Base-by-base conservation (phyloP, 2,888 invertebrate genomes). In the Pseudococcus viburni region DNA sequence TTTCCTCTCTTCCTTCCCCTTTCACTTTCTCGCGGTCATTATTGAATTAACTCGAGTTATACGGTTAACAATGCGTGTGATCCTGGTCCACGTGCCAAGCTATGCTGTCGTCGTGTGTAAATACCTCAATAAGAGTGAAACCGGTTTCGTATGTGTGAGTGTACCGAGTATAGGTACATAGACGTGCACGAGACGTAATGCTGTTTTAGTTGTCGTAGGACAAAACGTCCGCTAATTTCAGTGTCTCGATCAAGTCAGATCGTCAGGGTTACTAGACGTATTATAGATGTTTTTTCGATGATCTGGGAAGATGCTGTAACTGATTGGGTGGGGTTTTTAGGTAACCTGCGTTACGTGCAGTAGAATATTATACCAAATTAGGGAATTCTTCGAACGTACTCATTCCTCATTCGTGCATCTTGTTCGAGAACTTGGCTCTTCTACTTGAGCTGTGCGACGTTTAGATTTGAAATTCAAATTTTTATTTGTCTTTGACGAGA, bases 41-140 rank as follows among this genome's bases (percentile, higher is more conserved):
- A 64, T 22, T 64, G 9, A 64, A 64, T 64, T 64, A 64, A 64
- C 64, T 22, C 64, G 22, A 64, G 64, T 42, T 42, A 42, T 64
- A 22, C 64, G 64, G 64, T 64, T 64, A 64, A 64, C 64, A 64
- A 22, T 64, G 64, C 64, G 64, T 64, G 77, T 77, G 77, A 77
- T 77, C 39, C n/a, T 77, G 33, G 39, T 77, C 39, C 77, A 77
- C 77, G 77, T 77, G 77, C 73, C 33, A 17, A 11, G 22, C 26
- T 17, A 4, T 22, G 7, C 11, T 19, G 11, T 0, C 64, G 9
- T 22, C 22, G 51, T 59, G 59, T 22, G 22, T 22, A 11, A 64
- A 64, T 19, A 64, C 64, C 9, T 64, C 64, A 64, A 64, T 64
- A 22, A 64, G 22, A 64, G 11, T 9, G 64, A 22, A 64, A 64